Percentiles rank a stretch among this genome's conserved stretches.
phyloP scores from a whole-genome alignment of 23 tunicate genomes.

The Trididemnum nubilum region DNA sequence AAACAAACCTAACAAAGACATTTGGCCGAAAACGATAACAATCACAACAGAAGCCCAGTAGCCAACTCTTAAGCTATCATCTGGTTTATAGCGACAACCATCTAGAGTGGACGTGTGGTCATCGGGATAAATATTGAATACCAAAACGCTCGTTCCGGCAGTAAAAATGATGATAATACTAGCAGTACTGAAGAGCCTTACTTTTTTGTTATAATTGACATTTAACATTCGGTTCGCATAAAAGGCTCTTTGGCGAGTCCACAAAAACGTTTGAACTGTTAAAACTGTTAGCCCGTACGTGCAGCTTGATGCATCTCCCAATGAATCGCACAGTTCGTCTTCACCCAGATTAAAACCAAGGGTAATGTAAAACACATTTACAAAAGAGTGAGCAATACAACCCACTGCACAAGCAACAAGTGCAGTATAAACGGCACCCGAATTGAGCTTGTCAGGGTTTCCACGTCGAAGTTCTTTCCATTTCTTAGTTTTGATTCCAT shows the following conservation, averaged over 20 bases:
- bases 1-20: constrained; percentile 36
- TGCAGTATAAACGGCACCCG: constrained; percentile 21
- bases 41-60: background rate
- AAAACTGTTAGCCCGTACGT: constrained; percentile 26
- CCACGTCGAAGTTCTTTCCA: constrained; percentile 6
- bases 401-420: constrained; percentile 32
- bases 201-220: constrained; percentile 16
- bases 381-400: background rate
- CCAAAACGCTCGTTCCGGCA: background rate
- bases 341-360: background rate
- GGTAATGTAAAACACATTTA: constrained; percentile 24
- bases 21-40: constrained; percentile 44
- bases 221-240: constrained; percentile 52
- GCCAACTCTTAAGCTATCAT: background rate
- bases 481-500: constrained; percentile 41
- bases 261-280: constrained; percentile 34
- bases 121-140: constrained; percentile 10
- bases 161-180: constrained; percentile 42
- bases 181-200: constrained; percentile 31
- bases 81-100: constrained; percentile 24
- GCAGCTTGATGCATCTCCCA: constrained; percentile 31
- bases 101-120: constrained; percentile 18
- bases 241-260: constrained; percentile 55
- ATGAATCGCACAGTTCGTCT: constrained; percentile 33
- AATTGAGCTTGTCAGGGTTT: constrained; percentile 21